Conservation (phyloP, 2,888 invertebrate genomes). For the Orchesellides sinensis region DNA sequence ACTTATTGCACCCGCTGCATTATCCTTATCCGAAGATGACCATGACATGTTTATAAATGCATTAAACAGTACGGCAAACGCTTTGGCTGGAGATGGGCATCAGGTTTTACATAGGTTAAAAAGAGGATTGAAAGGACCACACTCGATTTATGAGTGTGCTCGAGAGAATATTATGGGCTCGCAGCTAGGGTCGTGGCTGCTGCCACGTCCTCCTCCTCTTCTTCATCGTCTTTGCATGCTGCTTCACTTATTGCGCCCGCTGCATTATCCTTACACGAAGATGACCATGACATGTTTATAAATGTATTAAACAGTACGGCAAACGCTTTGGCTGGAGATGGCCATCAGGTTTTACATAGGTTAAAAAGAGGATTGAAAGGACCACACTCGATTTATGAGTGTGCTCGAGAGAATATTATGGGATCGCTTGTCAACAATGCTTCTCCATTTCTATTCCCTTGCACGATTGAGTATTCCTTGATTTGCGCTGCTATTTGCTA, state of each 20-base stretch:
- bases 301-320: conserved; percentile 11
- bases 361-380: conserved; percentile 67
- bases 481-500: conserved; percentile 93
- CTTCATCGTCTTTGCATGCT: no score
- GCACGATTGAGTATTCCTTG: conserved; percentile 85
- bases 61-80: conserved; percentile 2
- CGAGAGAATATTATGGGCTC: conserved; percentile 80
- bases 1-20: neutral
- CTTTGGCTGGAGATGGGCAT: conserved; percentile 11
- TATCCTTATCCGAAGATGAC: neutral
- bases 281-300: conserved; percentile 20
- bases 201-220: no score
- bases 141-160: conserved; percentile 76
- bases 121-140: conserved; percentile 70
- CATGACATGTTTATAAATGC: conserved; percentile 11
- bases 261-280: neutral
- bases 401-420: conserved; percentile 79
- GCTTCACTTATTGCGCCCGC: no score
- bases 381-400: conserved; percentile 76
- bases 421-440: conserved; percentile 82
- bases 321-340: conserved; percentile 7
- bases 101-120: conserved; percentile 31
- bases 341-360: conserved; percentile 21
- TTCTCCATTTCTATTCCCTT: conserved; percentile 93
- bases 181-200: no score